phyloP scores from a whole-genome alignment of 2,888 invertebrate genomes.

The Sarcophaga variegata region DNA sequence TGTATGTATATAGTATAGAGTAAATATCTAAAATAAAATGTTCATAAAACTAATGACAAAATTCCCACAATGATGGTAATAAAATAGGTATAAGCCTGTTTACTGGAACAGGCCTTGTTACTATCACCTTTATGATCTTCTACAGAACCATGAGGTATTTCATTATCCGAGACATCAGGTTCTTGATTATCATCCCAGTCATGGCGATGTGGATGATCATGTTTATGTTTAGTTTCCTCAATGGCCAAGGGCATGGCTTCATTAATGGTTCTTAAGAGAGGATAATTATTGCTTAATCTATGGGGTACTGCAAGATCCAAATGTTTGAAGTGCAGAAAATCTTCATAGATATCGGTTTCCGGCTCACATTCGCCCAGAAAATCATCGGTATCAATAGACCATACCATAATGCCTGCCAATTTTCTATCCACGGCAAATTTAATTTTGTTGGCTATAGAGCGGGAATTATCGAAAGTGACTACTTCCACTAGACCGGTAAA shows the following conservation, averaged over 20 bases:
- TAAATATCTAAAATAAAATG: background rate
- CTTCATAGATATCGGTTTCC: slow-evolving; percentile 83
- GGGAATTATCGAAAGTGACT: slow-evolving; percentile 89
- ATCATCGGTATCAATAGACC: slow-evolving; percentile 95
- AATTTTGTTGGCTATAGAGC: slow-evolving; percentile 89
- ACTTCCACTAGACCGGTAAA: slow-evolving; percentile 85
- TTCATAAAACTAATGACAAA: slow-evolving; percentile 51
- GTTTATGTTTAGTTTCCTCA: slow-evolving; percentile 82
- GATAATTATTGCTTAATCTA: slow-evolving; percentile 84
- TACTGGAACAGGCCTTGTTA: slow-evolving; percentile 51
- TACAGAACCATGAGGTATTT: slow-evolving; percentile 79
- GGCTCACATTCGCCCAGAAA: slow-evolving; percentile 87
- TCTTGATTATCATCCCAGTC: slow-evolving; percentile 20
- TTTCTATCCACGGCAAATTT: slow-evolving; percentile 85
- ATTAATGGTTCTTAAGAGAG: slow-evolving; percentile 88
- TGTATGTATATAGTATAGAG: background rate
- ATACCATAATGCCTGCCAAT: slow-evolving; percentile 92
- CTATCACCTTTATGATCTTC: slow-evolving; percentile 75
- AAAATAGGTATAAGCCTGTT: slow-evolving; percentile 37
- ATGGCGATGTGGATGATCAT: slow-evolving; percentile 79
- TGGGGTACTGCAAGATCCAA: slow-evolving; percentile 72
- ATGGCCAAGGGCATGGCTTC: slow-evolving; percentile 84
- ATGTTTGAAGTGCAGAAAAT: slow-evolving; percentile 78
- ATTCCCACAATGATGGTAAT: slow-evolving; percentile 34
- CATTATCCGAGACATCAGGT: slow-evolving; percentile 78